Base-by-base conservation (phyloP, 2,888 invertebrate genomes). In the Eledona agricola region DNA sequence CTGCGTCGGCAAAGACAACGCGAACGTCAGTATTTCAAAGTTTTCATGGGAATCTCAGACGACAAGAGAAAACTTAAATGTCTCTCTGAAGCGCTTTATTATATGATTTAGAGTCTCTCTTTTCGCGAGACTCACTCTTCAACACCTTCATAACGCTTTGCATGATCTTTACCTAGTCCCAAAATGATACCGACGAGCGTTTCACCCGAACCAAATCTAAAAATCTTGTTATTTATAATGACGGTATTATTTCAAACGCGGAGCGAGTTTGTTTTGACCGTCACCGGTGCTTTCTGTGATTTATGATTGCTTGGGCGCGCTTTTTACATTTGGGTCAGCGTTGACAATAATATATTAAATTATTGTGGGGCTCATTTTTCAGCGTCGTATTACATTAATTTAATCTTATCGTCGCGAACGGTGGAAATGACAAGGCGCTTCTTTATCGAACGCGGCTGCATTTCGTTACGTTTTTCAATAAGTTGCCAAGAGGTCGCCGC, bases 41-140 rank as follows among this genome's bases (percentile, higher is more conserved):
- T 46, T 46, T 46, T 35, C 46, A 28, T 35, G 46, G 35, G 46
- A 26, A 31, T 25, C 35, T 46, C 31, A 31, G 17, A 17, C 22
- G 38, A 49, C 29, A 38, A 23, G 17, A 23, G 42, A 28, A 26
- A 31, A 51, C 29, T 35, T 51, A 42, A 51, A 51, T 23, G 43
- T 43, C 35, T 37, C 51, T 43, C 35, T 34, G 45, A 43, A 43
- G 37, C 51, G 20, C 51, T 51, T 25, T 51, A 51, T 51, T 51
- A 37, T 51, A 37, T 51, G 51, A 51, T 51, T 51, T 43, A 51
- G 31, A 43, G 43, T 22, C 26, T 23, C 28, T 28, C 50, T 15
- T 35, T 23, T 51, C 29, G 10, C 35, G 29, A 43, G 12, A 22
- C 43, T 12, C 26, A 26, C 51, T 35, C 17, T 50, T 34, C 43